These are phyloP conservation scores for Pollenia amentaria DNA, from an alignment of 2,888 invertebrate species.

Conservation along the genomic window DNA sequence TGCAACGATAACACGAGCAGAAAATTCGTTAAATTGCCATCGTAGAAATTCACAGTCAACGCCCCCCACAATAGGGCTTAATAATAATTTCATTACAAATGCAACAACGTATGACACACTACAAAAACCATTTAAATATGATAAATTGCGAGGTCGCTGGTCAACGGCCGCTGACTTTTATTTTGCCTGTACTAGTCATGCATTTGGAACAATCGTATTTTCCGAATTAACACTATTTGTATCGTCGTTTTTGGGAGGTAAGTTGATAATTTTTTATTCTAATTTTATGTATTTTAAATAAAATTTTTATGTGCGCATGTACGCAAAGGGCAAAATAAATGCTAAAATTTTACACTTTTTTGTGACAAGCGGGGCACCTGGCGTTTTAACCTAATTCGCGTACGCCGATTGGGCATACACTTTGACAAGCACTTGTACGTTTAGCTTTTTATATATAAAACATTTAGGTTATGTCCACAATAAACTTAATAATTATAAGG, in stretches of 20 bases:
- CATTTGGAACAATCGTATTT: constrained; percentile 92
- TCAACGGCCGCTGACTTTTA: constrained; percentile 90
- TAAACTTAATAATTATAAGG: too few relatives aligned
- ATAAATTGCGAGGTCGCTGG: constrained; percentile 88
- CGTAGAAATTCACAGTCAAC: constrained; percentile 54
- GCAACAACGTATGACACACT: constrained; percentile 81
- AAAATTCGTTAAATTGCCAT: constrained; percentile 40
- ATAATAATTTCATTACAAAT: constrained; percentile 71
- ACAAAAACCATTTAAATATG: constrained; percentile 82
- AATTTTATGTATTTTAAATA: neutral
- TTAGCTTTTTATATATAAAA: too few relatives aligned
- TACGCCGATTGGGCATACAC: too few relatives aligned
- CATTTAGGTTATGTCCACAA: too few relatives aligned
- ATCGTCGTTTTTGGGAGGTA: constrained; percentile 81
- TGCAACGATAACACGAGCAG: constrained; percentile 41
- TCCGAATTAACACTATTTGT: constrained; percentile 88
- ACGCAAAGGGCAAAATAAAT: too few relatives aligned
- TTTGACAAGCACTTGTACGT: too few relatives aligned
- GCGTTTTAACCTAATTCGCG: too few relatives aligned
- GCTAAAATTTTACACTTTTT: too few relatives aligned
- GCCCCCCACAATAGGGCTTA: constrained; percentile 57
- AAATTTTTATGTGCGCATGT: too few relatives aligned
- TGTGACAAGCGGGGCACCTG: too few relatives aligned
- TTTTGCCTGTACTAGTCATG: constrained; percentile 92
- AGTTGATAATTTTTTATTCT: constrained; percentile 67